Evolutionary conservation across 1,140 invertebrate species (phyloP).

Genomic region (Druon quercuslanigerum): DNA sequence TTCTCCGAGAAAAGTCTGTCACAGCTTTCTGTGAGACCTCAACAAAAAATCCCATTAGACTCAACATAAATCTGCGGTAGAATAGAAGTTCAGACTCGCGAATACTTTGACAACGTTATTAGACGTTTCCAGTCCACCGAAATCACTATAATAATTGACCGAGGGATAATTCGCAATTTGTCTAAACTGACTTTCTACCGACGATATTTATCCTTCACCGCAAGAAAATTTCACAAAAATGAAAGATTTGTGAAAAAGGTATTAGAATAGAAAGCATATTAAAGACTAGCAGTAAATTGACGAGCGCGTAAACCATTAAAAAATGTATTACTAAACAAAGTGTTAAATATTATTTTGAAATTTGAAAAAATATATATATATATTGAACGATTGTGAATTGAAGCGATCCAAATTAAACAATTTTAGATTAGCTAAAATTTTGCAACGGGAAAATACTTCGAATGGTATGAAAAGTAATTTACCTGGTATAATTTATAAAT

Average conservation of each 20-base stretch:
- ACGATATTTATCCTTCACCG: background rate
- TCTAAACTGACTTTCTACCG: constrained; percentile 24
- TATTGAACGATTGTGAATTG: too few species aligned
- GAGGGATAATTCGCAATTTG: constrained; percentile 15
- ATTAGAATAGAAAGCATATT: too few species aligned
- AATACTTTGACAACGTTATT: constrained; percentile 22
- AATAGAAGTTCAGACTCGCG: constrained; percentile 13
- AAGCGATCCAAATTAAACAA: too few species aligned
- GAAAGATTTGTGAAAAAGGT: background rate
- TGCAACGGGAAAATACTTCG: too few species aligned
- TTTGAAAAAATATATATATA: too few species aligned
- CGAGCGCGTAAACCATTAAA: too few species aligned
- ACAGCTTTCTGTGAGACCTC: constrained; percentile 10
- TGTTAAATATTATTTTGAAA: too few species aligned
- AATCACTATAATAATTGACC: constrained; percentile 16
- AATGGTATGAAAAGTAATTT: too few species aligned
- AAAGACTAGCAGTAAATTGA: too few species aligned
- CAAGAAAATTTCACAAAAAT: constrained; percentile 12
- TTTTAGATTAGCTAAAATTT: too few species aligned
- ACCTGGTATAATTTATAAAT: too few species aligned
- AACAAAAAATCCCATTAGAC: constrained; percentile 21
- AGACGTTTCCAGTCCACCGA: constrained; percentile 13
- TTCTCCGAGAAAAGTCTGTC: constrained; percentile 28
- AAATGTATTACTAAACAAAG: too few species aligned
- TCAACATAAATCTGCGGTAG: constrained; percentile 6